Evolutionary conservation across 1,140 invertebrate genomes (phyloP), one percentile per base, ranked within the genome.

Genomic region (Panulirus ornatus): DNA sequence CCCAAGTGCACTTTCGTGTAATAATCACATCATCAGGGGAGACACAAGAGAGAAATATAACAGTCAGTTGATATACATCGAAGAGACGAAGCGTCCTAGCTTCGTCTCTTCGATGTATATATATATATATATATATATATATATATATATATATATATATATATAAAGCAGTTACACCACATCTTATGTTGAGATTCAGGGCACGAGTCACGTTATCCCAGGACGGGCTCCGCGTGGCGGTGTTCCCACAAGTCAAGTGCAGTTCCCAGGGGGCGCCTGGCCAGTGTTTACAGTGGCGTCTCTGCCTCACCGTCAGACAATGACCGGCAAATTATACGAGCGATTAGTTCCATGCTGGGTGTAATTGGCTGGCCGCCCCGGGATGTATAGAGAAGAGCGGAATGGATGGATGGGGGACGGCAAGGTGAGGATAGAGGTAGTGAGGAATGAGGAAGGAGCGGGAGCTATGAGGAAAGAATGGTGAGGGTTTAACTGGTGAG

Each of bases 271-370:
- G 42, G 16, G 30, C 5, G 16, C n/a, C 6, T 38, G 3, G n/a
- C 42, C 40, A 44, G 30, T 84, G 83, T 84, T 84, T 84, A 84
- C 83, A 47, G 70, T 70, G n/a, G 34, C 44, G 27, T 84, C 83
- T 34, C 70, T 30, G 51, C 38, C 83, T 84, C 66, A 34, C 63
- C 75, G 16, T 30, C 83, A 84, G 63, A 84, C 83, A 84, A 84
- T 47, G 54, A 34, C 63, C n/a, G 40, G n/a, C 42, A 84, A 58
- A 84, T 84, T 84, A 84, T 84, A 84, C 83, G 66, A 73, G 83
- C 83, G 83, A 84, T 84, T 84, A 84, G 83, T 84, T 84, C 83
- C 83, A 84, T 84, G 83, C 83, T 84, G 83, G 9, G 83, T 71
- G 70, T 84, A 84, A 84, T 84, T 84, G 83, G 83, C 14, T 84